Percentiles rank a stretch among this genome's conserved stretches.
These are phyloP conservation scores for Zaprionus taronus DNA, from an alignment of 1,140 invertebrate species.

Conservation along the genomic window DNA sequence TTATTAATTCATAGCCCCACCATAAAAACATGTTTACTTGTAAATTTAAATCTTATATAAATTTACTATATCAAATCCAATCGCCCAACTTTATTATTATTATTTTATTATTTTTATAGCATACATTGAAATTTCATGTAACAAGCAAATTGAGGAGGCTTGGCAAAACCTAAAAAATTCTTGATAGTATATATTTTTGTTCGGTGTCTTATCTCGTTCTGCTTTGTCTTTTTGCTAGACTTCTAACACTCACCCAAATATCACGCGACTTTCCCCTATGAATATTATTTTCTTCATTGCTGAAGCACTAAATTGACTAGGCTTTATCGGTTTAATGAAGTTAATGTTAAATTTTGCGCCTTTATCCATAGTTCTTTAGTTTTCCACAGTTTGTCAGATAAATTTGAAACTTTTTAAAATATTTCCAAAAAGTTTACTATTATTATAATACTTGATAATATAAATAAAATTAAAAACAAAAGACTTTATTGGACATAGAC, in stretches of 20 bases:
- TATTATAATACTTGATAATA: no score
- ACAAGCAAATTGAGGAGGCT: background rate
- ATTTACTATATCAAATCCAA: no score
- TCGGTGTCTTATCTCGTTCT: background rate
- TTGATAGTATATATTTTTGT: background rate
- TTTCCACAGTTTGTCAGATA: no score
- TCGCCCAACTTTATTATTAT: background rate
- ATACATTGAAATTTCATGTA: background rate
- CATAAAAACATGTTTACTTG: background rate
- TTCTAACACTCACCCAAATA: background rate
- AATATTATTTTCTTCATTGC: background rate
- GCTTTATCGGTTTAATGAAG: no score
- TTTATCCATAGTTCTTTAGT: no score
- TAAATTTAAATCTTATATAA: no score
- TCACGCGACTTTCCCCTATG: background rate
- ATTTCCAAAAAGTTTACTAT: no score
- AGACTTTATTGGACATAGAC: background rate
- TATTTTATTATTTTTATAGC: background rate
- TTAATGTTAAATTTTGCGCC: no score
- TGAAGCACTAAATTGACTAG: background rate
- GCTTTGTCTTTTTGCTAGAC: background rate
- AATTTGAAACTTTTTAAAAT: no score
- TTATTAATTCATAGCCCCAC: background rate
- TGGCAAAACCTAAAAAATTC: background rate
- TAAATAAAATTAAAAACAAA: no score